Evolutionary conservation across 2,888 invertebrate genomes (phyloP).

Genomic region (Agrilus mali): DNA sequence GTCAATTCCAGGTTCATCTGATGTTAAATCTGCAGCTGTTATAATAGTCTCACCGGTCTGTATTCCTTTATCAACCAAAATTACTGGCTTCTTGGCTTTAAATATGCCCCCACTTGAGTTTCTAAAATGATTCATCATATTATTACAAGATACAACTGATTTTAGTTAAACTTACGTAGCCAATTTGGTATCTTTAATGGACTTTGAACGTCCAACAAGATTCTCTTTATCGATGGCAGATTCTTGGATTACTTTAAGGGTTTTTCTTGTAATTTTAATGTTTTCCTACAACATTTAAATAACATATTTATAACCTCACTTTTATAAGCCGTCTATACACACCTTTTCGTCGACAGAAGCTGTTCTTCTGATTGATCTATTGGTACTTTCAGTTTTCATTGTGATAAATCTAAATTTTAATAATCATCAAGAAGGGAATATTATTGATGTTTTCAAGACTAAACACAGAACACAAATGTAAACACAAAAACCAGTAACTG

Average conservation of each 20-base stretch:
- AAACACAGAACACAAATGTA: too few species aligned
- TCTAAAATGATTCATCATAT: too few species aligned
- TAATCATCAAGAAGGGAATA: too few species aligned
- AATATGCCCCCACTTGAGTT: too few species aligned
- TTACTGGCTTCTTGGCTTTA: slow-evolving; percentile 31
- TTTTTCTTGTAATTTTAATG: slow-evolving; percentile 47
- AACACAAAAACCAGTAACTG: too few species aligned
- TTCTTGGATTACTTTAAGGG: slow-evolving; percentile 62
- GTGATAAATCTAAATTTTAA: slow-evolving; percentile 1
- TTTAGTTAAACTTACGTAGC: slow-evolving; percentile 5
- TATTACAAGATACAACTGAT: not conserved
- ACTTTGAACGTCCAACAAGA: slow-evolving; percentile 48
- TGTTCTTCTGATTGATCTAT: slow-evolving; percentile 23
- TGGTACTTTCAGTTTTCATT: slow-evolving; percentile 25
- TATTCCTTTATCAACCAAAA: slow-evolving; percentile 43
- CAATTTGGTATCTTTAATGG: slow-evolving; percentile 23
- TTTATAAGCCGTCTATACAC: slow-evolving; percentile 8
- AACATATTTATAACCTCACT: slow-evolving; percentile 1
- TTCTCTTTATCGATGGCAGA: slow-evolving; percentile 65
- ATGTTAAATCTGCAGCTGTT: slow-evolving; percentile 56
- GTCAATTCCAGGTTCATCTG: slow-evolving; percentile 52
- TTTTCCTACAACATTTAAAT: slow-evolving; percentile 38
- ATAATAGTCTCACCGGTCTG: slow-evolving; percentile 48
- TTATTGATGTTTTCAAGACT: too few species aligned
- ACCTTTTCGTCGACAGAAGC: slow-evolving; percentile 26